Evolutionary conservation across 2,113 vertebrate genomes (phyloP).

Genomic region (Tenrec ecaudatus): DNA sequence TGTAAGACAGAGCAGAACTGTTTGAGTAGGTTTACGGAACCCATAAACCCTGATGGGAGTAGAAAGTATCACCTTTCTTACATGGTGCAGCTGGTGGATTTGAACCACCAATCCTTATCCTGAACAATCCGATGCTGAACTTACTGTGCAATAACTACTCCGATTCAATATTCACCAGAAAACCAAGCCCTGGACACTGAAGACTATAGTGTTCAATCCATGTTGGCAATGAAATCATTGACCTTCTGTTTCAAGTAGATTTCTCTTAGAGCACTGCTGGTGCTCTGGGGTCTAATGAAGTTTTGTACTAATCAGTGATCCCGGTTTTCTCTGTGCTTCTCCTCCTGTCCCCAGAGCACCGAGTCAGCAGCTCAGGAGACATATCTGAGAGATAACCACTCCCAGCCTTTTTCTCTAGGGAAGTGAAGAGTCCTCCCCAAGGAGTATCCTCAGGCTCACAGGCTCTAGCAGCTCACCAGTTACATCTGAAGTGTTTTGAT

Average conservation of each 20-base stretch:
- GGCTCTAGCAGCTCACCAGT: not conserved
- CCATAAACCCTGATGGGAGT: not conserved
- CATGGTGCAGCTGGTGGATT: too few relatives aligned
- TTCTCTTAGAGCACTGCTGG: not conserved
- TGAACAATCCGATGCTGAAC: too few relatives aligned
- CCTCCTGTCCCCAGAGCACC: not conserved
- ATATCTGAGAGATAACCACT: conserved; percentile 7
- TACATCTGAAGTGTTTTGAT: conserved; percentile 5
- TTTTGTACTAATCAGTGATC: not conserved
- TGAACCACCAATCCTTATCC: too few relatives aligned
- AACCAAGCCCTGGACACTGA: conserved; percentile 8
- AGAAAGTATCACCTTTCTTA: too few relatives aligned
- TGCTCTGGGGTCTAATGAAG: not conserved
- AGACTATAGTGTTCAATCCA: not conserved
- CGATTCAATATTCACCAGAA: conserved; percentile 7
- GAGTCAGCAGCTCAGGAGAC: not conserved
- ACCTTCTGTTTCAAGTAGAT: not conserved
- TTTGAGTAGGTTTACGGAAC: not conserved
- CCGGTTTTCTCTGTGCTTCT: not conserved
- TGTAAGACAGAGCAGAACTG: too few relatives aligned
- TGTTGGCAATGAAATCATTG: not conserved
- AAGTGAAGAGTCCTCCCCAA: not conserved
- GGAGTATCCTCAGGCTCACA: not conserved
- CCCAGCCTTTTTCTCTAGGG: not conserved
- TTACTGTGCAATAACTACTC: not conserved